Percentiles rank a stretch among this genome's conserved stretches.
These are phyloP conservation scores for Erebia epiphron DNA, from an alignment of 2,888 invertebrate genomes.

Conservation along the genomic window DNA sequence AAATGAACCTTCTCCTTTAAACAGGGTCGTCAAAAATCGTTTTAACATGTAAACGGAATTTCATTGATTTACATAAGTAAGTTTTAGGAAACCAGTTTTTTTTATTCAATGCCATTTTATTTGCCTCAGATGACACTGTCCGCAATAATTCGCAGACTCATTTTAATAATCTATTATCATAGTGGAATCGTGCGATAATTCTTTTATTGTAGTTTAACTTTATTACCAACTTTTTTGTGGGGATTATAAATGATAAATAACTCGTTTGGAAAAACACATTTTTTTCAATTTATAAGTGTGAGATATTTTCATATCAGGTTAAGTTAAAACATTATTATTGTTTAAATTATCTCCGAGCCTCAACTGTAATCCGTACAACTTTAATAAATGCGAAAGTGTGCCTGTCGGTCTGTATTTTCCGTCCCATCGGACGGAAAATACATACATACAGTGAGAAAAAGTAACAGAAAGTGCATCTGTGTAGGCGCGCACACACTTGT, in stretches of 20 bases:
- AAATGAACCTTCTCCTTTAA: too few species aligned
- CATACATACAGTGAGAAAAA: too few species aligned
- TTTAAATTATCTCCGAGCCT: too few species aligned
- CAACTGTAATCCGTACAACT: too few species aligned
- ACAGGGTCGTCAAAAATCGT: too few species aligned
- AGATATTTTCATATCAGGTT: background rate
- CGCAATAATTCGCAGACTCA: slow-evolving; percentile 6
- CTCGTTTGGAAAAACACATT: background rate
- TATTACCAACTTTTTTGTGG: background rate
- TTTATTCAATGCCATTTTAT: background rate
- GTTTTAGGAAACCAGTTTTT: background rate
- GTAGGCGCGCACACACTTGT: too few species aligned
- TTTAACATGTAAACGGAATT: background rate
- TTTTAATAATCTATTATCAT: slow-evolving; percentile 11
- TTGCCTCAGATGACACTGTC: background rate
- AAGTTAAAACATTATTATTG: background rate
- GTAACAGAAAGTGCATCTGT: too few species aligned
- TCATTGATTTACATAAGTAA: background rate
- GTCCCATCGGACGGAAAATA: too few species aligned
- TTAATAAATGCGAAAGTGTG: too few species aligned
- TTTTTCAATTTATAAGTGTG: background rate
- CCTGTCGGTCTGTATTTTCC: too few species aligned
- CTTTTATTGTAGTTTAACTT: background rate
- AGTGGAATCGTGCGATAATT: background rate
- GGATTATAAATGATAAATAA: background rate